These are phyloP conservation scores for Pelecanoides urinatrix DNA, from an alignment of 2,113 vertebrate genomes.

Conservation along the genomic window DNA sequence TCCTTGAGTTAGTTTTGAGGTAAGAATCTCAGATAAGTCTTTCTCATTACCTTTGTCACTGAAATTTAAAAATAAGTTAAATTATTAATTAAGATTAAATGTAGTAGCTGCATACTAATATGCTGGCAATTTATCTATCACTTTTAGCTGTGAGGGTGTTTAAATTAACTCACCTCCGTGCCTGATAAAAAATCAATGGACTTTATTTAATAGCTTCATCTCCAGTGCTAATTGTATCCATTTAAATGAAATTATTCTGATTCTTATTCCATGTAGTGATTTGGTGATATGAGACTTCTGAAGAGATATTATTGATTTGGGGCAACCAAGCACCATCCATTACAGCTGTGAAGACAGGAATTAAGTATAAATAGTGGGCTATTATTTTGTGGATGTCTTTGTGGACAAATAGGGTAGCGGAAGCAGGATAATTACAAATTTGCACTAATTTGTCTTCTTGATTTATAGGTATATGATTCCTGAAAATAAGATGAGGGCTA, in stretches of 20 bases:
- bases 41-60: not conserved
- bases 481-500: slow-evolving; percentile 14
- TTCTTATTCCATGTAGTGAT: slow-evolving; percentile 46
- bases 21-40: not conserved
- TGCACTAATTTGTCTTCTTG: slow-evolving; percentile 39
- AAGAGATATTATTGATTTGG: slow-evolving; percentile 58
- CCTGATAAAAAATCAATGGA: slow-evolving; percentile 49
- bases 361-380: slow-evolving; percentile 24
- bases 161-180: slow-evolving; percentile 2
- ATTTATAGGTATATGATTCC: slow-evolving; percentile 17
- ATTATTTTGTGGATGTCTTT: slow-evolving; percentile 49
- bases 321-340: slow-evolving; percentile 31
- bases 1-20: not conserved
- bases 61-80: not conserved
- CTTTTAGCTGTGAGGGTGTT: not conserved
- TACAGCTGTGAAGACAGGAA: slow-evolving; percentile 33
- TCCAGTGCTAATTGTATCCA: slow-evolving; percentile 31
- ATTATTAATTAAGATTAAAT: slow-evolving; percentile 11
- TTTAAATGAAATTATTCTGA: slow-evolving; percentile 59
- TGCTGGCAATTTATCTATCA: not conserved
- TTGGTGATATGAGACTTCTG: slow-evolving; percentile 27
- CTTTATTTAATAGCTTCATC: slow-evolving; percentile 38
- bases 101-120: not conserved
- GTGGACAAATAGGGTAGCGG: slow-evolving; percentile 16
- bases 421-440: slow-evolving; percentile 37